Evolutionary conservation across 2,888 invertebrate genomes (phyloP), one percentile per base, ranked within the genome.

Genomic region (Patella pellucida): DNA sequence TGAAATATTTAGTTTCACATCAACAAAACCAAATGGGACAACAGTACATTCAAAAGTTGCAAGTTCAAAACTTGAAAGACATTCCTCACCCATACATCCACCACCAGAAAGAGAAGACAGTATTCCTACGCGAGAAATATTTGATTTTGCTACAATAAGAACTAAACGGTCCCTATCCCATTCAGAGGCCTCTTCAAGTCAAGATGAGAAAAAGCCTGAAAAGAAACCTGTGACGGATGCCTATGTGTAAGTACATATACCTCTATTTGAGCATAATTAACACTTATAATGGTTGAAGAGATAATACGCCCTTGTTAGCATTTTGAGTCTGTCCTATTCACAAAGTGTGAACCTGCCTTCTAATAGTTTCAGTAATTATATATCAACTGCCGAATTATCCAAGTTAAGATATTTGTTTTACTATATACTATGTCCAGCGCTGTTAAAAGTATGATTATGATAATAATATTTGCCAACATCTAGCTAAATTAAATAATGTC

Each of bases 1-100:
- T 2, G 79, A 79, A 52, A 79, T 79, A 62, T 81, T 75, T 69
- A 79, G 73, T 62, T 71, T 68, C 7, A 27, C 31, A 14, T 54
- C 62, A 16, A 52, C n/a, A 12, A 71, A 23, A 15, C 23, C 27
- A n/a, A 71, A 52, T 15, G 23, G 51, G 52, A n/a, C 52, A 7
- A 52, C 23, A 16, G 16, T 52, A n/a, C n/a, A 71, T 23, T 15
- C 41, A 51, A 71, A 71, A 51, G 23, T 51, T 27, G 27, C 41
- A 15, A 72, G 54, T n/a, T 54, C 54, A 54, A 54, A 41, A 31
- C 52, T 16, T 54, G n/a, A 56, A 16, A 56, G 54, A 31, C 31
- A 16, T 31, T 27, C 19, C 23, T 41, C 41, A 5, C 31, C 50
- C 15, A 70, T 15, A 70, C 31, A 51, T 41, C 16, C 27, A 27